Conservation (phyloP, 2,797 vertebrate genomes). For the Melanotaenia pygmaea region DNA sequence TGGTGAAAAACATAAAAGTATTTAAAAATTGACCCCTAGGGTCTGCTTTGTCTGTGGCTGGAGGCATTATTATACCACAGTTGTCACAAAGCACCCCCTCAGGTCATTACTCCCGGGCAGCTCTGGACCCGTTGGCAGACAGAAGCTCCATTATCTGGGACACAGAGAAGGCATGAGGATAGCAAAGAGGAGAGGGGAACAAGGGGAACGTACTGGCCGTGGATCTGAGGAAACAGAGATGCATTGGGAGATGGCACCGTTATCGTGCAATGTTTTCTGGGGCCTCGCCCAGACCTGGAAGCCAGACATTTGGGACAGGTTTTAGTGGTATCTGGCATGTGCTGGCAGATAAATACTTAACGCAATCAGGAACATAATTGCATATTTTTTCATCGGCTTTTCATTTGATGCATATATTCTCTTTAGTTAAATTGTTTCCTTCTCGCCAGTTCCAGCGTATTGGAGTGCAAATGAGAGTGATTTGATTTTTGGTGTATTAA, state of each 20-base stretch:
- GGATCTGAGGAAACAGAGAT: conserved; percentile 75
- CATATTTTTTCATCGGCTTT: conserved; percentile 83
- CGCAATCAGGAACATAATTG: conserved; percentile 85
- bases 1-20: conserved; percentile 86
- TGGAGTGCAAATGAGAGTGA: conserved; percentile 72
- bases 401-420: conserved; percentile 89
- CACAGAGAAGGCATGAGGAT: conserved; percentile 64
- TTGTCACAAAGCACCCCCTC: conserved; percentile 86
- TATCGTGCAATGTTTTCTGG: conserved; percentile 74
- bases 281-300: conserved; percentile 72
- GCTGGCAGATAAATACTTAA: conserved; percentile 82
- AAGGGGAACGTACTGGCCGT: conserved; percentile 70
- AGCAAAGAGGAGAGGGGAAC: conserved; percentile 68
- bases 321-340: conserved; percentile 56
- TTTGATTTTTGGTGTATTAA: conserved; percentile 61
- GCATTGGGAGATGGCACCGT: conserved; percentile 57
- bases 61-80: conserved; percentile 86
- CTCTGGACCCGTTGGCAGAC: conserved; percentile 82
- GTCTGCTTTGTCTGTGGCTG: conserved; percentile 87
- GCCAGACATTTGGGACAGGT: conserved; percentile 76
- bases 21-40: conserved; percentile 88
- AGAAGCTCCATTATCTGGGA: conserved; percentile 85
- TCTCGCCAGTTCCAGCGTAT: conserved; percentile 63
- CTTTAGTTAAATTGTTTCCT: conserved; percentile 82
- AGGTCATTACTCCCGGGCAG: conserved; percentile 86